phyloP scores from a whole-genome alignment of 1,140 invertebrate genomes.

The Hyles euphorbiae region DNA sequence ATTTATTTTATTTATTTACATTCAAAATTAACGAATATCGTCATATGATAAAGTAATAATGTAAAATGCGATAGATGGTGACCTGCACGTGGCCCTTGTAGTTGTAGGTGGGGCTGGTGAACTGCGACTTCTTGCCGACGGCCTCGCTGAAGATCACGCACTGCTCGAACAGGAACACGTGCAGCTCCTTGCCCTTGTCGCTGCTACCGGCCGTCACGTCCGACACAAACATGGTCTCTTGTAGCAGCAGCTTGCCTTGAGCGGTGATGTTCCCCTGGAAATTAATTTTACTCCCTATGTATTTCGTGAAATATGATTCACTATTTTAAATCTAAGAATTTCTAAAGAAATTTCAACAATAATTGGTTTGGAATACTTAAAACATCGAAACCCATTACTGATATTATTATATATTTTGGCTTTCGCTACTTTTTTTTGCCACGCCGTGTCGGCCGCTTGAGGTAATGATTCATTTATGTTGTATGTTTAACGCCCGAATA shows the following conservation, averaged over 20 bases:
- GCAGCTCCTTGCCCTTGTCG: conserved; percentile 86
- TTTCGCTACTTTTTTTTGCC: too few species aligned
- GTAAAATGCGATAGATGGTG: not conserved
- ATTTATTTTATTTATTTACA: too few species aligned
- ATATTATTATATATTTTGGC: too few species aligned
- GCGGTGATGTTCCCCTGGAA: conserved; percentile 96
- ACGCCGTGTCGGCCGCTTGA: too few species aligned
- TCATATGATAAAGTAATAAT: not conserved
- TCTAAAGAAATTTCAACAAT: too few species aligned
- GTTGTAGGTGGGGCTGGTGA: conserved; percentile 95
- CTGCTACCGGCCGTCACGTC: conserved; percentile 79
- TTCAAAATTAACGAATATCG: not conserved
- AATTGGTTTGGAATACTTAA: too few species aligned
- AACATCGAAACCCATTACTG: too few species aligned
- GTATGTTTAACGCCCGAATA: too few species aligned
- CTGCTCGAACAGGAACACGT: conserved; percentile 99
- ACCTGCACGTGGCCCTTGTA: conserved; percentile 99
- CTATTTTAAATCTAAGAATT: too few species aligned
- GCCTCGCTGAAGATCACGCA: conserved; percentile 98
- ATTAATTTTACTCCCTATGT: not conserved
- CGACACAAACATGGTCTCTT: conserved; percentile 90
- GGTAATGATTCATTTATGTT: too few species aligned
- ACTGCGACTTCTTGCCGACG: conserved; percentile 95
- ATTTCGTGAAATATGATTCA: not conserved
- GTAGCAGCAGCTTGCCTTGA: conserved; percentile 95